phyloP scores from a whole-genome alignment of 1,140 invertebrate species.

The Subanguina moxae region DNA sequence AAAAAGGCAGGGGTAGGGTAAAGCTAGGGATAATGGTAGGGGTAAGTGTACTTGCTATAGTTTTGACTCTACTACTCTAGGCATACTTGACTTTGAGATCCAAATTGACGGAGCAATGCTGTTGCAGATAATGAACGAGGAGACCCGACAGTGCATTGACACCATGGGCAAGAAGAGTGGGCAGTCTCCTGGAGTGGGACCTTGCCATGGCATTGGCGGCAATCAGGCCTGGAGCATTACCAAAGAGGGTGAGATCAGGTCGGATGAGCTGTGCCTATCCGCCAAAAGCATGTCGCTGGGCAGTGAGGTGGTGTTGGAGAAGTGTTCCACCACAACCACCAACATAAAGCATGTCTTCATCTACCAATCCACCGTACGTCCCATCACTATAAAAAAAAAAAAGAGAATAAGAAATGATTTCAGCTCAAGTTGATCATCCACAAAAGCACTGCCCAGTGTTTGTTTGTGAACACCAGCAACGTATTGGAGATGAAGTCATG shows the following conservation, averaged over 20 bases:
- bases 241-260: constrained; percentile 41
- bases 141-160: constrained; percentile 31
- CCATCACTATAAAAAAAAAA: background rate
- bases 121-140: constrained; percentile 26
- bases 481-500: background rate
- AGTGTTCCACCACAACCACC: constrained; percentile 34
- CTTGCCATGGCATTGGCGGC: constrained; percentile 47
- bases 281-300: background rate
- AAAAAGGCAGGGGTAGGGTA: no score
- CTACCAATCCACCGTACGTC: constrained; percentile 28
- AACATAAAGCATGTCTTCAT: constrained; percentile 26
- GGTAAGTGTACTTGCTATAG: no score
- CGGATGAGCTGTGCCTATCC: constrained; percentile 42
- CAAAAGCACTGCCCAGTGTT: background rate
- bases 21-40: no score
- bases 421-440: constrained; percentile 5
- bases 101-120: background rate
- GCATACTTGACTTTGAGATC: no score
- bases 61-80: no score
- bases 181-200: constrained; percentile 35
- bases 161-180: constrained; percentile 48
- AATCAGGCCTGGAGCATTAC: constrained; percentile 50
- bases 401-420: background rate
- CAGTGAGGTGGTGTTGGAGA: constrained; percentile 36
- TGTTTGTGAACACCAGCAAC: background rate